phyloP scores from a whole-genome alignment of 2,113 vertebrate genomes.

The Clinocottus analis region DNA sequence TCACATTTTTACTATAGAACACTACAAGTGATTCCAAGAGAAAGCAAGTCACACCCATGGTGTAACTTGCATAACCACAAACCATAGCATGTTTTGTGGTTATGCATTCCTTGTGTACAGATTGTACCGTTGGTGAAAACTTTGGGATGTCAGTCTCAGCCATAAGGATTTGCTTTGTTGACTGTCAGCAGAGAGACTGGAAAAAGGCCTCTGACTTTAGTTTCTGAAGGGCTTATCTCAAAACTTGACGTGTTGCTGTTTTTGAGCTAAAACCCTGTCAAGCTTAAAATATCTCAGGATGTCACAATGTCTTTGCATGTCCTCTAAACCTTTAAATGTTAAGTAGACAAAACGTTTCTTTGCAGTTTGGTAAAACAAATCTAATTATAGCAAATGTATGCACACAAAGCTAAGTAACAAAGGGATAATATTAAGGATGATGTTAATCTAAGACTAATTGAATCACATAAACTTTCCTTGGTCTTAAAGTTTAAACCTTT shows the following conservation, averaged over 20 bases:
- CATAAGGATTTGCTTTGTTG: slow-evolving; percentile 1
- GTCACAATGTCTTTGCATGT: background rate
- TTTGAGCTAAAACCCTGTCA: background rate
- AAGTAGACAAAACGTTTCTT: background rate
- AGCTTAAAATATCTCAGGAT: background rate
- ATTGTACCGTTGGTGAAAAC: slow-evolving; percentile 18
- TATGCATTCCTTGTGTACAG: slow-evolving; percentile 25
- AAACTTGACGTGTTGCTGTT: background rate
- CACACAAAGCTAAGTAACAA: background rate
- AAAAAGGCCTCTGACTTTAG: background rate
- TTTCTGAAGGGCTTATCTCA: background rate
- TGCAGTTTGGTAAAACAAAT: slow-evolving; percentile 1
- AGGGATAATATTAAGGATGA: background rate
- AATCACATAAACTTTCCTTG: background rate
- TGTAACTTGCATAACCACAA: too few species aligned
- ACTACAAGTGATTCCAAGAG: slow-evolving; percentile 5
- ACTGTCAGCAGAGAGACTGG: background rate
- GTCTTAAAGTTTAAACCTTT: background rate
- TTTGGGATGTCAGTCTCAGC: slow-evolving; percentile 4
- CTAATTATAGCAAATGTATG: background rate
- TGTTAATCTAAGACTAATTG: background rate
- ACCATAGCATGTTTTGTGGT: slow-evolving; percentile 6
- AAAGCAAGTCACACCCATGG: slow-evolving; percentile 16
- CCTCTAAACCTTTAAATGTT: background rate
- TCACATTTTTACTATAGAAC: background rate